A percentile compares a stretch with the other conserved stretches of the same genome.
phyloP scores from a whole-genome alignment of 2,888 invertebrate genomes.

The Biston betularia region DNA sequence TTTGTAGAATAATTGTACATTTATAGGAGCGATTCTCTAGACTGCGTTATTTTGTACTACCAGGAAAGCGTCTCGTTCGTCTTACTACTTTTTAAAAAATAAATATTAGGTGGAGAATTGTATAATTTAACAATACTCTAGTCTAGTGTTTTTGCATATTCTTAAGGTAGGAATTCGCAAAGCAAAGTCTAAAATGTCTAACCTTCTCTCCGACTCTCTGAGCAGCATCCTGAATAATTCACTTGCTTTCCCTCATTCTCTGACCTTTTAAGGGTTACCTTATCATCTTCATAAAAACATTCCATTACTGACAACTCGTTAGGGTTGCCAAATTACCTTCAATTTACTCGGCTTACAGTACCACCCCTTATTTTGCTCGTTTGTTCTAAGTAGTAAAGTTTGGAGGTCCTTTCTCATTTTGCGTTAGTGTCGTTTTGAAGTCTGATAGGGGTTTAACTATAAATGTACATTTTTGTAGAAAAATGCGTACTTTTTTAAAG shows the following conservation, averaged over 20 bases:
- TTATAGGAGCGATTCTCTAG: too few relatives aligned
- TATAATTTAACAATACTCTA: background rate
- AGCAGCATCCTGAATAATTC: conserved; percentile 18
- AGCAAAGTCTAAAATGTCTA: background rate
- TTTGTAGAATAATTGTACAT: too few relatives aligned
- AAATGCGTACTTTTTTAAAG: background rate
- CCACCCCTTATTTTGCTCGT: conserved; percentile 32
- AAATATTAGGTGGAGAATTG: too few relatives aligned
- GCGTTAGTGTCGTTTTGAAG: conserved; percentile 28
- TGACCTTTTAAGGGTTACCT: conserved; percentile 47
- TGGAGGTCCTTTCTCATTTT: conserved; percentile 14
- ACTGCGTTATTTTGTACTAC: too few relatives aligned
- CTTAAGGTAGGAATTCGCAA: conserved; percentile 10
- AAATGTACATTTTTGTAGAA: conserved; percentile 1
- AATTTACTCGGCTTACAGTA: conserved; percentile 39
- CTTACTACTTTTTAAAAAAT: too few relatives aligned
- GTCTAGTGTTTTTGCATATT: background rate
- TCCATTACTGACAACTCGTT: conserved; percentile 52
- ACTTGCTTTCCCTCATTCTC: conserved; percentile 18
- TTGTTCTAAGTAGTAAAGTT: conserved; percentile 34
- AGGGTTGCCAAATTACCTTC: conserved; percentile 58
- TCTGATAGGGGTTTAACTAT: conserved; percentile 26
- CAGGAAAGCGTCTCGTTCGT: too few relatives aligned
- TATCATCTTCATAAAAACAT: conserved; percentile 53
- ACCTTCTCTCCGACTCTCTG: conserved; percentile 4